Base-by-base conservation (phyloP, 2,797 vertebrate species). In the Alauda arvensis region DNA sequence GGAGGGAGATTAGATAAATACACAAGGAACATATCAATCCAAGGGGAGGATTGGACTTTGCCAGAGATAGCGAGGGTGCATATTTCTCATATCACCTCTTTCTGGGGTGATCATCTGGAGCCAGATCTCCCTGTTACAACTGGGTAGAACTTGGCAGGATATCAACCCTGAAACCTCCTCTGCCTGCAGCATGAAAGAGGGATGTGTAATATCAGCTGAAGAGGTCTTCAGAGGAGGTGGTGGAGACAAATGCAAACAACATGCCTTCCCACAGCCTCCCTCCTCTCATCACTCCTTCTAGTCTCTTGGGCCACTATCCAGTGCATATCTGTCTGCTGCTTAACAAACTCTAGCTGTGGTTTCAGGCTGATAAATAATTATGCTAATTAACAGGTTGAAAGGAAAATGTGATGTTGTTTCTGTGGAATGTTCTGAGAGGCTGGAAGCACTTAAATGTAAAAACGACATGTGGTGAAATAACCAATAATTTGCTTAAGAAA, bases 401-500 rank as follows among this genome's bases (percentile, higher is more conserved):
- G 97, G 96, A 98, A 98, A 98, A 97, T 96, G 95, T 98, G 97
- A 98, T 98, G 97, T 96, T 97, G 97, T 97, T 97, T 94, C 97
- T 95, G 92, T 96, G 98, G 98, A 99, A 99, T 99, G 97, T 97
- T 97, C 97, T 96, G 95, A 96, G 96, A 97, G 97, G 96, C 98
- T 99, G 98, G 98, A 99, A 99, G 98, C 97, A 98, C 97, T 99
- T 98, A 98, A 96, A 97, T 97, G 96, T 95, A 97, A 95, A 98
- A 98, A 98, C 96, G 97, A 97, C 97, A 97, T 97, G 97, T 97
- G 97, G 97, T 94, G 96, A 98, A 98, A 97, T 97, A 97, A 96
- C 97, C 97, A 98, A 98, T 98, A 98, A 98, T 98, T 98, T 98
- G 97, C 97, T 98, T 97, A 97, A 98, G 97, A 98, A 98, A 97